Evolutionary conservation across 1,140 invertebrate genomes (phyloP).

Genomic region (Pseudomyrmex pallidus): DNA sequence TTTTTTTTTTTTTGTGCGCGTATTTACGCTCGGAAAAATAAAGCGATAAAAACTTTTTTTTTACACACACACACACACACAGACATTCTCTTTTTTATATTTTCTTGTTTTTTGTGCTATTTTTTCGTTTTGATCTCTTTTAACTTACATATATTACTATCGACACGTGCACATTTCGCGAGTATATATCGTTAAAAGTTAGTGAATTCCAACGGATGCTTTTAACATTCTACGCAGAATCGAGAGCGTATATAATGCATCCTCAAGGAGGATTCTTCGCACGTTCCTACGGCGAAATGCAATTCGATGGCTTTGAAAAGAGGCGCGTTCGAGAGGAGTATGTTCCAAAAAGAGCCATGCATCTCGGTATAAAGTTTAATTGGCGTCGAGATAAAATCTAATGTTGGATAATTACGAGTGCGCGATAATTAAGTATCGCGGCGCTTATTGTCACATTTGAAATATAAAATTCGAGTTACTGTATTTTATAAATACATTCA

Average conservation of each 20-base stretch:
- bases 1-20: neutral
- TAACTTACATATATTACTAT: slow-evolving; percentile 6
- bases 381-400: neutral
- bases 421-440: no score
- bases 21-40: neutral
- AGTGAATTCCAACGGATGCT: slow-evolving; percentile 39
- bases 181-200: slow-evolving; percentile 31
- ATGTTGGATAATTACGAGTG: no score
- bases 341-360: neutral
- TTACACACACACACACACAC: no score
- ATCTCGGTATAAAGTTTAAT: slow-evolving; percentile 11
- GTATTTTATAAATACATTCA: neutral
- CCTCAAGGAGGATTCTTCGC: slow-evolving; percentile 50
- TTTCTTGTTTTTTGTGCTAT: neutral
- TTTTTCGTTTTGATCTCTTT: neutral
- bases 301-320: slow-evolving; percentile 34
- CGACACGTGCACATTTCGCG: neutral
- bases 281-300: slow-evolving; percentile 48
- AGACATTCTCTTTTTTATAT: no score
- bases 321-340: neutral
- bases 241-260: slow-evolving; percentile 48
- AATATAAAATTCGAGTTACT: neutral
- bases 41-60: no score
- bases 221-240: slow-evolving; percentile 43
- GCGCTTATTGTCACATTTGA: neutral